Evolutionary conservation across 2,797 vertebrate species (phyloP).

Genomic region (Garrulus glandarius): DNA sequence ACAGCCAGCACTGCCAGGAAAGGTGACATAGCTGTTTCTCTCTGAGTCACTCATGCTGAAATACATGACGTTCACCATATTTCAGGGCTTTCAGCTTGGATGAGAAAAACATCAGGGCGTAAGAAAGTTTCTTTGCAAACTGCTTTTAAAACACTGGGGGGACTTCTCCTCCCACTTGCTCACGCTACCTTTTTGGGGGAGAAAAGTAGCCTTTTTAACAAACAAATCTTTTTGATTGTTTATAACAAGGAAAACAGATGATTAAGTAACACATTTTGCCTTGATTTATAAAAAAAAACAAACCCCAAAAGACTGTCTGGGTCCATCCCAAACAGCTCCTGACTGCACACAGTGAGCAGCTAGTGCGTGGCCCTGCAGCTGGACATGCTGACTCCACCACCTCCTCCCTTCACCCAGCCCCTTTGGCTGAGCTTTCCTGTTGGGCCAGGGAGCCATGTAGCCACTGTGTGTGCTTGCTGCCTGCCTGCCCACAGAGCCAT

Average conservation of each 20-base stretch:
- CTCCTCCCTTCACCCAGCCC: not conserved
- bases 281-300: not conserved
- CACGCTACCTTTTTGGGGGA: accelerated
- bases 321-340: not conserved
- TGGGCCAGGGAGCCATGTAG: accelerated
- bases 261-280: not conserved
- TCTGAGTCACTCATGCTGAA: not conserved
- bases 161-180: not conserved
- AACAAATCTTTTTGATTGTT: not conserved
- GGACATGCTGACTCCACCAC: accelerated
- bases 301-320: not conserved
- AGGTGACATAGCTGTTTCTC: not conserved
- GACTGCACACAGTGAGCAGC: not conserved
- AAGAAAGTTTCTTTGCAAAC: not conserved
- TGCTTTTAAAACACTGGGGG: not conserved
- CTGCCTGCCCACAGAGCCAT: not conserved
- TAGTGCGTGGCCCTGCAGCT: not conserved
- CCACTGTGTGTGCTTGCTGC: not conserved
- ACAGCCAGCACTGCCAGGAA: not conserved
- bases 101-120: not conserved
- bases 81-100: slow-evolving; percentile 8
- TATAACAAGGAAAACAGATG: not conserved
- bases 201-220: not conserved
- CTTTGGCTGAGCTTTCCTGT: accelerated
- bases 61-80: not conserved